Evolutionary conservation across 2,797 vertebrate species (phyloP).

Genomic region (Artibeus lituratus): DNA sequence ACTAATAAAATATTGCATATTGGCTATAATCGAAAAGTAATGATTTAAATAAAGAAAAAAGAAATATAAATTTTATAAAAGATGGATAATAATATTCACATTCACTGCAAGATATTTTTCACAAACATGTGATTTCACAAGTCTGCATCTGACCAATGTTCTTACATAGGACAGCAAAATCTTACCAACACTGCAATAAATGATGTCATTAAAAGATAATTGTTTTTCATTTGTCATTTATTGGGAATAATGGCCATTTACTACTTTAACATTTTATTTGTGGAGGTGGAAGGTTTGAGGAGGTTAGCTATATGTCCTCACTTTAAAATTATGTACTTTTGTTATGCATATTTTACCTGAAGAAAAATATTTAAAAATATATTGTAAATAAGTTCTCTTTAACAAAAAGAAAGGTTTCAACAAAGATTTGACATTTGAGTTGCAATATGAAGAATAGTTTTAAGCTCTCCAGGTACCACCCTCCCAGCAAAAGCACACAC

Average conservation of each 20-base stretch:
- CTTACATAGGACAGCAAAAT: background rate
- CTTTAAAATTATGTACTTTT: background rate
- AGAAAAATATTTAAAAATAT: background rate
- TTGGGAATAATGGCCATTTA: background rate
- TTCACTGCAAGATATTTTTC: background rate
- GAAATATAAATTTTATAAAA: background rate
- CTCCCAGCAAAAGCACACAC: background rate
- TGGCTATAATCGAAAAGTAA: too few species aligned
- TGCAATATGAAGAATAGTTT: background rate
- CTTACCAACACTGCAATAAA: background rate
- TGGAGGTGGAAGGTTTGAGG: too few species aligned
- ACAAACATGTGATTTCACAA: background rate
- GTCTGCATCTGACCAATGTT: background rate
- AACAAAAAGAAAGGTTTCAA: background rate
- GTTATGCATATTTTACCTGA: background rate
- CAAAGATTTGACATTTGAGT: background rate
- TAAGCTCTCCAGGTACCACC: background rate
- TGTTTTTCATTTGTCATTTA: background rate
- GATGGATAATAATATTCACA: background rate
- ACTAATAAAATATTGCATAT: too few species aligned
- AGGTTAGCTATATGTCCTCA: background rate
- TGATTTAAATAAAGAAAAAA: too few species aligned
- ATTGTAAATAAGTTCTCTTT: background rate
- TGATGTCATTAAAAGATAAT: background rate
- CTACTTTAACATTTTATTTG: background rate